Evolutionary conservation across 2,797 vertebrate species (phyloP).

Genomic region (Hydrolagus colliei): DNA sequence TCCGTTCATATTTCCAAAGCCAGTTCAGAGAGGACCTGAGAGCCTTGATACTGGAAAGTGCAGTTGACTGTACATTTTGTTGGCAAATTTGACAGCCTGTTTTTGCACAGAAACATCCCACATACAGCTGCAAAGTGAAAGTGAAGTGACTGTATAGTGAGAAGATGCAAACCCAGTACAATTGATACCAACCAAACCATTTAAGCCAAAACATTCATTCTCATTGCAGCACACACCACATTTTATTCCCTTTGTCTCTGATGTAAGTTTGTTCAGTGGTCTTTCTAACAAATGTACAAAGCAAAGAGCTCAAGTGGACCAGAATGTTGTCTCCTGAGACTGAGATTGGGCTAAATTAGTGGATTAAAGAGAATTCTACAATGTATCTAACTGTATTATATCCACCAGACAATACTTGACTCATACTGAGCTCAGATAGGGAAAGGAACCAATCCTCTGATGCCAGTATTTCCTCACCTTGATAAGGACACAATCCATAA

Average conservation of each 20-base stretch:
- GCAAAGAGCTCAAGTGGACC: neutral
- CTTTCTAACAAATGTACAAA: neutral
- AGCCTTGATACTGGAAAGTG: no score
- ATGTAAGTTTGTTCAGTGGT: neutral
- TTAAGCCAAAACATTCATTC: neutral
- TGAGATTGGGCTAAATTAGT: neutral
- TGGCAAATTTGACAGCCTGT: no score
- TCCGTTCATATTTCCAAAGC: no score
- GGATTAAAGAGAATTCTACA: neutral
- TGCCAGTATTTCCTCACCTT: conserved; percentile 12
- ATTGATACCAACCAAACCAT: no score
- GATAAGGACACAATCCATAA: conserved; percentile 20
- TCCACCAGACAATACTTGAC: neutral
- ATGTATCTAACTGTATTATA: neutral
- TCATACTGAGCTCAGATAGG: no score
- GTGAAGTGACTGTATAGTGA: no score
- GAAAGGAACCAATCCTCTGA: neutral
- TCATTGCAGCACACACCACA: neutral
- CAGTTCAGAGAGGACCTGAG: no score
- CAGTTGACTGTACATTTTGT: no score
- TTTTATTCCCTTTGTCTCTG: neutral
- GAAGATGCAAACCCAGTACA: no score
- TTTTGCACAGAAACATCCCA: no score
- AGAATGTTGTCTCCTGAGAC: neutral
- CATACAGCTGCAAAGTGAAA: no score